Evolutionary conservation across 2,888 invertebrate species (phyloP).

Genomic region (Gastrophysa polygoni): DNA sequence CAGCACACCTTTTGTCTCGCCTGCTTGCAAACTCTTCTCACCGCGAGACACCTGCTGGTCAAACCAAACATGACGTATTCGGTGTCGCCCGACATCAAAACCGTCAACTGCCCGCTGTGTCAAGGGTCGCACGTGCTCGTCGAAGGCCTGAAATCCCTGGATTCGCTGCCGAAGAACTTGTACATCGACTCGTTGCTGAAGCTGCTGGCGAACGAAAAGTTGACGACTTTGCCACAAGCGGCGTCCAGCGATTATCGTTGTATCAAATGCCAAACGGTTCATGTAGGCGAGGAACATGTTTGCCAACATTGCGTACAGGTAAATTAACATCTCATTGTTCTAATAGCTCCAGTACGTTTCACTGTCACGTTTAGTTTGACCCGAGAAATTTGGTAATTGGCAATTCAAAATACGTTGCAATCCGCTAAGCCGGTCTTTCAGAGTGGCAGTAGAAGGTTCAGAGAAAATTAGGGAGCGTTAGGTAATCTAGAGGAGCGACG

Average conservation of each 20-base stretch:
- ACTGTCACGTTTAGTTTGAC: too few species aligned
- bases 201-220: conserved; percentile 56
- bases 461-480: too few species aligned
- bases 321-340: conserved; percentile 31
- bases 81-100: conserved; percentile 7
- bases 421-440: too few species aligned
- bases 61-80: conserved; percentile 15
- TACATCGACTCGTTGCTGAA: conserved; percentile 69
- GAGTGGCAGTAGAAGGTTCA: too few species aligned
- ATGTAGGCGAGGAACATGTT: conserved; percentile 47
- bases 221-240: conserved; percentile 26
- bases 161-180: conserved; percentile 69
- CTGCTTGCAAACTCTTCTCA: conserved; percentile 62
- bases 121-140: conserved; percentile 58
- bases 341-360: too few species aligned
- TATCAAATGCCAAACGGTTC: conserved; percentile 54
- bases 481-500: too few species aligned
- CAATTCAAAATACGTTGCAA: too few species aligned
- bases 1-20: conserved; percentile 71
- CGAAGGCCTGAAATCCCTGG: conserved; percentile 61
- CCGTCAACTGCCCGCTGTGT: conserved; percentile 66
- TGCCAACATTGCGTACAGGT: conserved; percentile 70
- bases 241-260: conserved; percentile 46
- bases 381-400: too few species aligned
- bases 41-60: conserved; percentile 36